Percentiles rank a stretch among this genome's conserved stretches.
Conservation (phyloP, 2,797 vertebrate species). For the Siniperca undulata region DNA sequence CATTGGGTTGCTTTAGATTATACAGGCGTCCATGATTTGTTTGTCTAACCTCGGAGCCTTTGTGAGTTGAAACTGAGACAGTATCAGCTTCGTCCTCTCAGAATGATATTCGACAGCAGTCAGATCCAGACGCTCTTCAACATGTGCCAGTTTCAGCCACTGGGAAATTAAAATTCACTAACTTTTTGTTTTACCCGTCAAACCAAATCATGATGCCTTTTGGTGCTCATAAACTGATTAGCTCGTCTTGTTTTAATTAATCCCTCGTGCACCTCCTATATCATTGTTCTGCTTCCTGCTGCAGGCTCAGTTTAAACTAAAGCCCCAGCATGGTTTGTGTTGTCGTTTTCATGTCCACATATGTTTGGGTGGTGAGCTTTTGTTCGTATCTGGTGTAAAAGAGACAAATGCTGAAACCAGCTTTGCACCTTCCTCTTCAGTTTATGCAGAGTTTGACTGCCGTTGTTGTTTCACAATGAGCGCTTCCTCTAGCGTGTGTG, state of each 20-base stretch:
- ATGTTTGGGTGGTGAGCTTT: neutral
- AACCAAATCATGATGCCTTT: conserved; percentile 30
- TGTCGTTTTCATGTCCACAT: neutral
- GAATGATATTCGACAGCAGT: neutral
- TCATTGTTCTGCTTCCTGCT: conserved; percentile 31
- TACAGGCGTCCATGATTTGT: neutral
- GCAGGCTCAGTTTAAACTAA: conserved; percentile 19
- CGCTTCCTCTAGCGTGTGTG: conserved; percentile 14
- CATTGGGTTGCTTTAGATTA: neutral
- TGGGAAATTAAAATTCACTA: conserved; percentile 40
- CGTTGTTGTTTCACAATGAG: conserved; percentile 23
- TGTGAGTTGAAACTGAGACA: conserved; percentile 7
- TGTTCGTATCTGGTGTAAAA: neutral
- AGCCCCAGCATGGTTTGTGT: neutral
- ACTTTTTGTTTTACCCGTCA: conserved; percentile 39
- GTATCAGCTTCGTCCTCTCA: neutral
- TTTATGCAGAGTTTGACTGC: neutral
- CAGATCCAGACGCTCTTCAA: neutral
- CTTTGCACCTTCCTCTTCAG: neutral
- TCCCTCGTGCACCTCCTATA: conserved; percentile 24
- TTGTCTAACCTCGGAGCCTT: conserved; percentile 4
- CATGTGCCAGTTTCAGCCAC: conserved; percentile 14
- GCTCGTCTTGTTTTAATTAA: conserved; percentile 53
- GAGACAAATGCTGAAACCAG: neutral
- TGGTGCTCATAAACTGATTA: conserved; percentile 42